Conservation (phyloP, 1,140 invertebrate species). For the Eupeodes corollae region DNA sequence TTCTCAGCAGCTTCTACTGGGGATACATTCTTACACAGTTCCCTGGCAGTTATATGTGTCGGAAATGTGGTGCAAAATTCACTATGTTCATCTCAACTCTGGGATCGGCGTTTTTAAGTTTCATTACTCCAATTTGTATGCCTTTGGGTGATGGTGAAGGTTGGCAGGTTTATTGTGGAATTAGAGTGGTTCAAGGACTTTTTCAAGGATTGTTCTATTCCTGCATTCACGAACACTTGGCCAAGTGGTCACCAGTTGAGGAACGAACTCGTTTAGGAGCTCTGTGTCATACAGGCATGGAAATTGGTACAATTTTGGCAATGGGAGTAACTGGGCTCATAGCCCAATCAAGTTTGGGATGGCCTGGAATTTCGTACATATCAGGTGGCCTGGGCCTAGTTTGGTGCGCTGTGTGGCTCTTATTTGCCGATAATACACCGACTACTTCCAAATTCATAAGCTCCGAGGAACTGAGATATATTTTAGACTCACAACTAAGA, state of each 20-base stretch:
- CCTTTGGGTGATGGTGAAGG: slow-evolving; percentile 39
- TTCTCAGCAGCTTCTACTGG: slow-evolving; percentile 56
- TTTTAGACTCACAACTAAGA: slow-evolving; percentile 37
- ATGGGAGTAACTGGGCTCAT: slow-evolving; percentile 53
- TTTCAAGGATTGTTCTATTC: slow-evolving; percentile 70
- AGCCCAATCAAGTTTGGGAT: slow-evolving; percentile 51
- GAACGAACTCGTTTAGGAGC: slow-evolving; percentile 49
- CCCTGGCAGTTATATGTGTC: slow-evolving; percentile 54
- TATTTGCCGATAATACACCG: slow-evolving; percentile 56
- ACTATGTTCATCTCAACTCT: slow-evolving; percentile 49
- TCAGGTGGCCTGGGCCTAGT: slow-evolving; percentile 52
- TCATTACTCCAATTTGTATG: slow-evolving; percentile 37
- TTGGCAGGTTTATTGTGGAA: slow-evolving; percentile 46
- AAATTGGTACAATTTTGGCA: slow-evolving; percentile 62
- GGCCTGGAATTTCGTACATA: slow-evolving; percentile 68
- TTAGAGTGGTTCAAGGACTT: slow-evolving; percentile 63
- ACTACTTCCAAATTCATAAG: slow-evolving; percentile 45
- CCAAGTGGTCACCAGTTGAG: slow-evolving; percentile 59
- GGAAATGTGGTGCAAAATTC: slow-evolving; percentile 49
- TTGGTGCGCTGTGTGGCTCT: slow-evolving; percentile 51
- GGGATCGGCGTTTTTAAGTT: slow-evolving; percentile 36
- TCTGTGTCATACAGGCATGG: slow-evolving; percentile 49
- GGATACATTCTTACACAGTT: slow-evolving; percentile 45
- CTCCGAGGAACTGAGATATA: slow-evolving; percentile 49
- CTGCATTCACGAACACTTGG: slow-evolving; percentile 61